Evolutionary conservation across 2,113 vertebrate genomes (phyloP), one percentile per base, ranked within the genome.

Genomic region (Paralichthys olivaceus): DNA sequence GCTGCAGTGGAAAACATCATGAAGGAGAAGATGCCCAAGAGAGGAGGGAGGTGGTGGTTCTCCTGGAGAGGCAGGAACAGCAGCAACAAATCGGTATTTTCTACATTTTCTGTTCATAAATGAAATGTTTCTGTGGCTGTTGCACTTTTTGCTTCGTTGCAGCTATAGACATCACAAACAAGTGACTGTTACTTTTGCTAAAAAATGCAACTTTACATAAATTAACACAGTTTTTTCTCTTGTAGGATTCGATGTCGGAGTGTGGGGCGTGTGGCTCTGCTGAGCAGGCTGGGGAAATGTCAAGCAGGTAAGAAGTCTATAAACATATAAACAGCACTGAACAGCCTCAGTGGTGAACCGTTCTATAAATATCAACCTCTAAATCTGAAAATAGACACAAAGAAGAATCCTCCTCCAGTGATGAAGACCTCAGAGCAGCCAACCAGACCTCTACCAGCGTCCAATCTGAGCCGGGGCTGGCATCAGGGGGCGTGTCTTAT

Each of bases 1-100:
- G 94, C 94, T 68, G 94, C 97, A 9, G 94, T 99, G 94, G 98
- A 99, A 85, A 95, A 94, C 86, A 95, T 99, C 85, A 94, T 98
- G 96, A 97, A 96, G 89, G 97, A 99, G 93, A 99, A 98, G 94
- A 99, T 99, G 98, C 98, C 97, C 51, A 97, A 94, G 92, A 99
- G 98, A 93, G 96, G 96, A 83, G 96, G 97, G 86, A 93, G 97
- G 78, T 99, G 98, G 98, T 99, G 98, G 97, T 99, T 99, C 92
- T 98, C 97, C 0, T 99, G 98, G 98, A 85, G 97, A 61, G 96
- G 97, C 74, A 94, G 96, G 80, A 97, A 95, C 85, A 95, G 83
- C 93, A 94, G 91, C 60, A 87, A 93, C 25, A 97, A 98, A 93
- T 92, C 95, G 90, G 97, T 99, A 92, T 63, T n/a, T 74, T 43